Conservation (phyloP, 2,888 invertebrate genomes). For the Mythimna impura region DNA sequence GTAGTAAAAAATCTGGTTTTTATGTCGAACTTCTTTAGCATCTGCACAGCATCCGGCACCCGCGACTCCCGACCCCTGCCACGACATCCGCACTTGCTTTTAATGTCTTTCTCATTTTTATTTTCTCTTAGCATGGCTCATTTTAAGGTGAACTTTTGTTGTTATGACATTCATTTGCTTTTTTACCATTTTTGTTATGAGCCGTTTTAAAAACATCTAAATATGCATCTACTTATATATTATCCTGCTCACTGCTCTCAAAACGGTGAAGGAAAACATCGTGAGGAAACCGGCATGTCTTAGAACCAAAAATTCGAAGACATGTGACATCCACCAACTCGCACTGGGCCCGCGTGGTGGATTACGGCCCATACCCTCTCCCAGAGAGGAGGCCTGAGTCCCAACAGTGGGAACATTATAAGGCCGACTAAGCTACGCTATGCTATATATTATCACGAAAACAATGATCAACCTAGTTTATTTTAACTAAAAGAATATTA, state of each 20-base stretch:
- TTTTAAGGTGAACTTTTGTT: slow-evolving; percentile 61
- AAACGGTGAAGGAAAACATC: too few relatives aligned
- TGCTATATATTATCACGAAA: not conserved
- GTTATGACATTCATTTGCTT: slow-evolving; percentile 50
- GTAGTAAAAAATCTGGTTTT: slow-evolving; percentile 67
- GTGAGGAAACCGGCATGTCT: too few relatives aligned
- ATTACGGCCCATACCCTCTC: too few relatives aligned
- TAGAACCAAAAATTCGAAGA: too few relatives aligned
- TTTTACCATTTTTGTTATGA: slow-evolving; percentile 34
- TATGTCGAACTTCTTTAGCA: slow-evolving; percentile 72
- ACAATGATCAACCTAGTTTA: slow-evolving; percentile 1
- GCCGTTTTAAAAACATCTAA: slow-evolving; percentile 3
- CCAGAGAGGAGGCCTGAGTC: too few relatives aligned
- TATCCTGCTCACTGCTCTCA: too few relatives aligned
- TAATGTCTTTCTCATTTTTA: slow-evolving; percentile 78
- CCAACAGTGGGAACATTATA: too few relatives aligned
- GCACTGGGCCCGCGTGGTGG: too few relatives aligned
- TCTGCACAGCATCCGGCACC: slow-evolving; percentile 76
- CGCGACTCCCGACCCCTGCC: slow-evolving; percentile 66
- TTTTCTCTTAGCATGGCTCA: slow-evolving; percentile 66
- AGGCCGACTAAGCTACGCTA: too few relatives aligned
- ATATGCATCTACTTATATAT: not conserved
- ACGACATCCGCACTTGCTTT: slow-evolving; percentile 79
- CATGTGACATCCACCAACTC: too few relatives aligned
- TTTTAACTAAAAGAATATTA: not conserved